phyloP scores from a whole-genome alignment of 1,140 invertebrate genomes.

The Sminthurides bifidus region DNA sequence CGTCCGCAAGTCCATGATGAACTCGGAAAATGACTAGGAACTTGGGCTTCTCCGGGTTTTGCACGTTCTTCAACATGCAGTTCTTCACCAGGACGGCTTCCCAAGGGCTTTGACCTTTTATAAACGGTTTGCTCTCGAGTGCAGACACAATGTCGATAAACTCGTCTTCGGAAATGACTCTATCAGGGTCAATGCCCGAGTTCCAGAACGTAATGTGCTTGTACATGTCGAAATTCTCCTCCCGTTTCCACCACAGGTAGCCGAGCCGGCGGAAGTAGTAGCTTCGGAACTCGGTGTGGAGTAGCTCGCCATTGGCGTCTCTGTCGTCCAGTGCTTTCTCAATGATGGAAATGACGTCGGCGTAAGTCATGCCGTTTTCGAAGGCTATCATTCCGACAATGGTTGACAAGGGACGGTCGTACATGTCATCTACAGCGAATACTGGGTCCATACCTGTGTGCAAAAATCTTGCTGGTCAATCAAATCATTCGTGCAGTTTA shows the following conservation, averaged over 20 bases:
- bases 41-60: constrained; percentile 18
- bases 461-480: no score
- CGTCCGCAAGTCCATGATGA: constrained; percentile 27
- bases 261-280: constrained; percentile 26
- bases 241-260: constrained; percentile 27
- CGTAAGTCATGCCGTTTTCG: constrained; percentile 10
- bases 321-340: constrained; percentile 7
- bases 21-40: constrained; percentile 19
- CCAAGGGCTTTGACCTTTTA: constrained; percentile 24
- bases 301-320: neutral
- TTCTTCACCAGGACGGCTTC: constrained; percentile 20
- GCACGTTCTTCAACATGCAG: constrained; percentile 13
- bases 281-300: constrained; percentile 22
- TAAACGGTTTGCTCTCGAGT: constrained; percentile 18
- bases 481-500: no score
- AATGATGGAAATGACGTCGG: no score
- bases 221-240: constrained; percentile 12
- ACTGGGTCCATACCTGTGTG: constrained; percentile 21
- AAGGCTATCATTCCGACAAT: constrained; percentile 28
- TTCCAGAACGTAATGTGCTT: constrained; percentile 25
- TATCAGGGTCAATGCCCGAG: neutral
- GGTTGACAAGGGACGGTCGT: constrained; percentile 21
- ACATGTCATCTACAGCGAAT: constrained; percentile 22
- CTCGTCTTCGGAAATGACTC: constrained; percentile 13
- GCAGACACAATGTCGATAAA: constrained; percentile 19